Percentiles rank a stretch among this genome's conserved stretches.
Conservation (phyloP, 2,797 vertebrate genomes). For the Sebastes cheni region DNA sequence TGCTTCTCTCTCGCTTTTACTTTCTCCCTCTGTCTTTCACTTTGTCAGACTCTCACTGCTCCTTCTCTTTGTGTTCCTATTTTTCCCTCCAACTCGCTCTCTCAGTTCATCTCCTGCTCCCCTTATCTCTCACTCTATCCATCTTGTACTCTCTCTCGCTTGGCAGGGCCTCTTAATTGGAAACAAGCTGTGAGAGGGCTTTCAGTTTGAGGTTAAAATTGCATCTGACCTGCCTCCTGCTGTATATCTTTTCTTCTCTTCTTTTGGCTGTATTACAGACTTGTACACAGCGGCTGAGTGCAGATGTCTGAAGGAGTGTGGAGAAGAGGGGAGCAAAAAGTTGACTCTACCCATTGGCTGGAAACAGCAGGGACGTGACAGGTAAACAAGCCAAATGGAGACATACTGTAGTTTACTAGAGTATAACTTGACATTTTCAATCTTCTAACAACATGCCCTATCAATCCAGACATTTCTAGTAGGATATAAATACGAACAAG, state of each 20-base stretch:
- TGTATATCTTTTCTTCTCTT: conserved; percentile 60
- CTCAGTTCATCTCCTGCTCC: conserved; percentile 34
- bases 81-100: conserved; percentile 41
- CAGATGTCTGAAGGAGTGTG: conserved; percentile 39
- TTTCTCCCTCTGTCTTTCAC: conserved; percentile 30
- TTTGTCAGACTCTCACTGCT: conserved; percentile 21
- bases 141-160: conserved; percentile 62
- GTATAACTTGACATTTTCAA: neutral
- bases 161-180: conserved; percentile 81
- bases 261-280: conserved; percentile 49
- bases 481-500: neutral
- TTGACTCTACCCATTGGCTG: conserved; percentile 22
- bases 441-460: neutral
- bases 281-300: conserved; percentile 42
- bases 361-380: conserved; percentile 13
- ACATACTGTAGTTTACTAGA: neutral
- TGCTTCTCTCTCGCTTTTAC: conserved; percentile 27
- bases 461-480: neutral
- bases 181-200: conserved; percentile 79
- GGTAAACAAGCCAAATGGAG: conserved; percentile 9
- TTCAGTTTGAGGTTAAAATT: conserved; percentile 76
- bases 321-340: conserved; percentile 21
- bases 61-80: conserved; percentile 18
- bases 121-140: conserved; percentile 40
- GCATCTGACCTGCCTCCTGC: conserved; percentile 74